Percentiles rank a stretch among this genome's conserved stretches.
These are phyloP conservation scores for Chrysochloris asiatica DNA, from an alignment of 2,113 vertebrate genomes.

Conservation along the genomic window DNA sequence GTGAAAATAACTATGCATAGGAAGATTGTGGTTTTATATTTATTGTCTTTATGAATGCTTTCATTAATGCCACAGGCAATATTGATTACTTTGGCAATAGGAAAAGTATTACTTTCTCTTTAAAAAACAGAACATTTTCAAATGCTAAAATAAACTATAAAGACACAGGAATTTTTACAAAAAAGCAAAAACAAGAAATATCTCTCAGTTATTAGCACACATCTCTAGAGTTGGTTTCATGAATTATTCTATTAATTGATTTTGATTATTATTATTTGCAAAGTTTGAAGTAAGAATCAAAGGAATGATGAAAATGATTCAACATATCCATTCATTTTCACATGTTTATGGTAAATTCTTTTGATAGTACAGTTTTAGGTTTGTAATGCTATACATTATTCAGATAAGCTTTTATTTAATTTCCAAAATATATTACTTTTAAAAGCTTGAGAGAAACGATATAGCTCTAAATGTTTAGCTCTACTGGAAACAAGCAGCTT, in stretches of 20 bases:
- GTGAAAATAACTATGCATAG: rapidly evolving
- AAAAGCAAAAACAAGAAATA: conserved; percentile 7
- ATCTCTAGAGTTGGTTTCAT: background rate
- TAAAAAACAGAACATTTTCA: background rate
- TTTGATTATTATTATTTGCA: background rate
- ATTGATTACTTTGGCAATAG: background rate
- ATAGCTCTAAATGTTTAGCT: background rate
- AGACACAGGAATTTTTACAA: background rate
- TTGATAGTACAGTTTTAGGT: background rate
- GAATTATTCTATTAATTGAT: background rate
- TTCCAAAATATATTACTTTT: background rate
- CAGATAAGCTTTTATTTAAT: background rate
- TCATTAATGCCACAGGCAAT: background rate
- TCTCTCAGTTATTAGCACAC: background rate
- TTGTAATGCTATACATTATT: background rate
- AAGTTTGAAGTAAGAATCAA: background rate
- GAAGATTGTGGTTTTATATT: background rate
- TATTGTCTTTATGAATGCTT: background rate
- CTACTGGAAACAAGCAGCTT: background rate
- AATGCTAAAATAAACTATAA: background rate
- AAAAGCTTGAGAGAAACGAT: background rate
- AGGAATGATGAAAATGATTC: background rate
- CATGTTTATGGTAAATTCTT: background rate
- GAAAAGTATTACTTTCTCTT: background rate
- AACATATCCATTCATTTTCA: rapidly evolving